Base-by-base conservation (phyloP, 92 coral and sea anemone species). In the Zoanthus gigantus region DNA sequence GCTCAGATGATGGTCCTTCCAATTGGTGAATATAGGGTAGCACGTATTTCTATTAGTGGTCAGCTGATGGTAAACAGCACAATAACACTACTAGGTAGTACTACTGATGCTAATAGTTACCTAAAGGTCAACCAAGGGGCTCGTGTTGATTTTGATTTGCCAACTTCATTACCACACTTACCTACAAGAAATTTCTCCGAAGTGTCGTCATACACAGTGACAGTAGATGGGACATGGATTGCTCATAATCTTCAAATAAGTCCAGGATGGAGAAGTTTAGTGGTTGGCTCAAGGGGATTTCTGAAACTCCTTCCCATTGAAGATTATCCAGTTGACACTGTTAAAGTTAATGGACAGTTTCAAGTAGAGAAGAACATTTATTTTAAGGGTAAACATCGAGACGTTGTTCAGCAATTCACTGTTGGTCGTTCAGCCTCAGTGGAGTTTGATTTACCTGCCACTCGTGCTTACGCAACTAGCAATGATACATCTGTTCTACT, bases 341-440 rank as follows among this genome's bases (percentile, higher is more conserved):
- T 86, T 31, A 63, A 37, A 54, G 74, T 86, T n/a, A 77, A 82
- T 37, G 92, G 92, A 30, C 66, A 89, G 57, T 71, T 89, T 32
- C 50, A 83, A 44, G 80, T 89, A n/a, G 77, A 74, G 47, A 89
- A 89, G 10, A 82, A 83, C 73, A 83, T 89, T 0, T 67, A 42
- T 8, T 71, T 89, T 10, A 65, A 15, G 45, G 92, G 92, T 15
- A 83, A 53, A 50, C 65, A 69, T 15, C 28, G 11, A 45, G 17
- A 16, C 57, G 52, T 78, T 54, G 82, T 87, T 29, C 77, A 71
- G 50, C 83, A 78, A n/a, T 16, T 89, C 68, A 68, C 14, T 30
- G 58, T 89, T 28, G 85, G 87, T 29, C 74, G 12, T 14, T 14
- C 88, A 77, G 67, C 83, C 56, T 42, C 63, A 32, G 75, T 76